Evolutionary conservation across 92 coral and sea anemone genomes (phyloP), one percentile per base, ranked within the genome.

Genomic region (Montipora capitata): DNA sequence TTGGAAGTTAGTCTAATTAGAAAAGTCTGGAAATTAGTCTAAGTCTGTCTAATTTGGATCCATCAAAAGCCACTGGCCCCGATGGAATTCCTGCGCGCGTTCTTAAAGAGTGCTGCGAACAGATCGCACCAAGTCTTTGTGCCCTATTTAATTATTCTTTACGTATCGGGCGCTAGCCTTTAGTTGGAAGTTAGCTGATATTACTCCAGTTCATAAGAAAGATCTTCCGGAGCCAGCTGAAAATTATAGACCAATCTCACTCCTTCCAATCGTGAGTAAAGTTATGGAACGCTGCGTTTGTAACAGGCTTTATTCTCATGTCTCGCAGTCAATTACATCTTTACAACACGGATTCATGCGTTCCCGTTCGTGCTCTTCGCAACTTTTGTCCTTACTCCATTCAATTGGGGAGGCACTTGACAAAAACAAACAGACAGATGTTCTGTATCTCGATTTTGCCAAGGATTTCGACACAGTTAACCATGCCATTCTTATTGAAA

Each of bases 351-450:
- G 88, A 17, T 74, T 84, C 78, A 74, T 76, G 81, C 66, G 75
- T 67, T 72, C 84, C 51, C 84, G 80, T 35, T 78, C 89, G 58
- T 90, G 86, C 70, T 58, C 80, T 38, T 74, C 89, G 81, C 85
- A 84, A 72, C 81, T 79, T 43, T 38, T 90, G 7, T 70, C 79
- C 15, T 86, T 83, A 43, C 82, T 79, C 68, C 81, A 72, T 58
- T 63, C 72, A 42, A 61, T 80, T 71, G 78, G 82, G 51, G 59
- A 79, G 67, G 76, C 49, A 40, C 84, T 83, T 41, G 88, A 89
- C 85, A 82, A 82, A 80, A 89, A 82, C 92, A 80, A 89, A 82
- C 92, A 81, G 72, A 80, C 87, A 42, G 84, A 74, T 61, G 54
- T 88, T 75, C n/a, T 88, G 43, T 81, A 74, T 54, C 42, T 87